These are phyloP conservation scores for Mesoclemmys tuberculata DNA, from an alignment of 2,113 vertebrate species.

Conservation along the genomic window DNA sequence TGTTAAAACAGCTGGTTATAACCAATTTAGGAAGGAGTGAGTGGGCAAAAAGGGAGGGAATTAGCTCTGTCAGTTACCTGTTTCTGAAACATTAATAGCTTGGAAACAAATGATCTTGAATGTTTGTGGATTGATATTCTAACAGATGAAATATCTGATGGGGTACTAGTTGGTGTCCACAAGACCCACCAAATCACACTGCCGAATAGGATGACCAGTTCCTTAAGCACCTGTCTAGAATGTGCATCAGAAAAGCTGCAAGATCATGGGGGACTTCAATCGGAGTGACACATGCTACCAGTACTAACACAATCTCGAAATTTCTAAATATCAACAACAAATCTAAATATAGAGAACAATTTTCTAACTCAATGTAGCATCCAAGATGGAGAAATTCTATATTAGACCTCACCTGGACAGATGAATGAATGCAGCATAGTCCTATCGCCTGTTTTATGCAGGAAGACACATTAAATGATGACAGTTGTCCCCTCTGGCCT, in stretches of 20 bases:
- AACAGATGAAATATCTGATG: neutral
- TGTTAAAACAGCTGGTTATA: neutral
- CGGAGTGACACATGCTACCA: neutral
- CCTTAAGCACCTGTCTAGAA: neutral
- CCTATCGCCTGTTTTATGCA: neutral
- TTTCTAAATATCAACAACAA: neutral
- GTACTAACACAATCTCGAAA: neutral
- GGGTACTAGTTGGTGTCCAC: neutral
- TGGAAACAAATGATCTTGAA: neutral
- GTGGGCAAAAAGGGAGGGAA: neutral
- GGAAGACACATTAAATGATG: neutral
- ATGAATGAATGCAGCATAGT: neutral
- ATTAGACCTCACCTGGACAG: neutral
- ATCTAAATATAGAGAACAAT: neutral
- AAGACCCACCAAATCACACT: neutral
- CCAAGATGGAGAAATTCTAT: neutral
- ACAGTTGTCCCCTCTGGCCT: neutral
- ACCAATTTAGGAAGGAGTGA: neutral
- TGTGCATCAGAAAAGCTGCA: neutral
- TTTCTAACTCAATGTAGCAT: neutral
- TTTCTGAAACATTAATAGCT: neutral
- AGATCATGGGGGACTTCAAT: neutral
- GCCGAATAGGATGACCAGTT: neutral
- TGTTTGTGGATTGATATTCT: accelerated
- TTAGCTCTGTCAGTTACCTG: neutral